phyloP scores from a whole-genome alignment of 2,888 invertebrate species.

The Volucella inflata region DNA sequence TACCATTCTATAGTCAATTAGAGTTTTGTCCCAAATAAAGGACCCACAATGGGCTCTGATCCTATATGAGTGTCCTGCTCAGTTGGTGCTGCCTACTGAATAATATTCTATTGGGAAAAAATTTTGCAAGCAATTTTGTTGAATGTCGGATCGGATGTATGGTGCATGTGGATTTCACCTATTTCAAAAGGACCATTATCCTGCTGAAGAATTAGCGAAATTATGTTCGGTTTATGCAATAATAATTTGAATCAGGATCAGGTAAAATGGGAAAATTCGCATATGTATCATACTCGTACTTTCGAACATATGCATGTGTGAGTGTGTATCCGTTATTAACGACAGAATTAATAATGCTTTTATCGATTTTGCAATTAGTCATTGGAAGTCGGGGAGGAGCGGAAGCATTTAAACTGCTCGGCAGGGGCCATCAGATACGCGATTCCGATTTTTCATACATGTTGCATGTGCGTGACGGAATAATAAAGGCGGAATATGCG shows the following conservation, averaged over 20 bases:
- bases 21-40: conserved; percentile 22
- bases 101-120: conserved; percentile 40
- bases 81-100: conserved; percentile 34
- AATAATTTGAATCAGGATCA: conserved; percentile 50
- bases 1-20: conserved; percentile 39
- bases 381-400: conserved; percentile 46
- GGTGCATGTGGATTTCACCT: conserved; percentile 1
- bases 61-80: not conserved
- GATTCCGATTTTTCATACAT: not conserved
- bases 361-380: conserved; percentile 67
- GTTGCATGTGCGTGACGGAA: conserved; percentile 34
- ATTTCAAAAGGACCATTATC: conserved; percentile 27
- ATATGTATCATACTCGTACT: too few relatives aligned
- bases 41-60: conserved; percentile 15
- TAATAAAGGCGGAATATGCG: conserved; percentile 17
- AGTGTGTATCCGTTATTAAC: not conserved
- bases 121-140: conserved; percentile 40
- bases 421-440: not conserved
- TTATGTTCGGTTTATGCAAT: conserved; percentile 56
- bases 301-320: too few relatives aligned
- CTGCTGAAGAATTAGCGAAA: conserved; percentile 49
- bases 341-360: conserved; percentile 64
- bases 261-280: conserved; percentile 62
- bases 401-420: conserved; percentile 29
- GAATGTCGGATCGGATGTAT: conserved; percentile 23